phyloP scores from a whole-genome alignment of 1,140 invertebrate species.

The Coptotermes formosanus region DNA sequence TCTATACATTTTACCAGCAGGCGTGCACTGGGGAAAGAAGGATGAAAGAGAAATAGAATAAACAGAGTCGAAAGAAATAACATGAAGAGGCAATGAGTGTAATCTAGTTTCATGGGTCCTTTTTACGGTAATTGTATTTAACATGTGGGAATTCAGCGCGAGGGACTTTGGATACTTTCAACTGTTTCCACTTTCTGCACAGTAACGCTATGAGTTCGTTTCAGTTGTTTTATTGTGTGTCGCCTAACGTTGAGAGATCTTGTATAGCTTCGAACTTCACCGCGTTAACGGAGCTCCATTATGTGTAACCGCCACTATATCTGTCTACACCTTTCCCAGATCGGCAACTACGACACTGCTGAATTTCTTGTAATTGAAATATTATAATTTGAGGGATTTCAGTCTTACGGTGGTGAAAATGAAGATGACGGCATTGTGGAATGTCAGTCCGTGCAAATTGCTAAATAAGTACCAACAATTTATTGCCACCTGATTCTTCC shows the following conservation, averaged over 20 bases:
- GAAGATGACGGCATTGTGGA: too few relatives aligned
- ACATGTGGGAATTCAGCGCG: background rate
- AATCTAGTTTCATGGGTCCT: background rate
- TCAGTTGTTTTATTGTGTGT: background rate
- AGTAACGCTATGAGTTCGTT: background rate
- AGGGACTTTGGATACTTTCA: background rate
- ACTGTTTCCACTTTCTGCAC: background rate
- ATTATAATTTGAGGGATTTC: too few relatives aligned
- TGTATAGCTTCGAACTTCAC: background rate
- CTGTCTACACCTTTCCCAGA: background rate
- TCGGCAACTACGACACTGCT: too few relatives aligned
- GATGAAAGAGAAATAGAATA: background rate
- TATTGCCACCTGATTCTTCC: too few relatives aligned
- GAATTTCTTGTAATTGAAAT: too few relatives aligned
- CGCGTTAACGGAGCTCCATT: background rate
- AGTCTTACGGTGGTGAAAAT: too few relatives aligned
- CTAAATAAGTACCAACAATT: too few relatives aligned
- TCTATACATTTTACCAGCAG: background rate
- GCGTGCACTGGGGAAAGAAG: background rate
- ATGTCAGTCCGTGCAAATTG: too few relatives aligned
- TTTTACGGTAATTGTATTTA: constrained; percentile 3
- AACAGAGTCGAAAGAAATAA: background rate
- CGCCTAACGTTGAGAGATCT: background rate
- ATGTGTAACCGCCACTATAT: background rate
- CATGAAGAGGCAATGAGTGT: background rate